These are phyloP conservation scores for Lymantria dispar DNA, from an alignment of 2,888 invertebrate genomes.

Conservation along the genomic window DNA sequence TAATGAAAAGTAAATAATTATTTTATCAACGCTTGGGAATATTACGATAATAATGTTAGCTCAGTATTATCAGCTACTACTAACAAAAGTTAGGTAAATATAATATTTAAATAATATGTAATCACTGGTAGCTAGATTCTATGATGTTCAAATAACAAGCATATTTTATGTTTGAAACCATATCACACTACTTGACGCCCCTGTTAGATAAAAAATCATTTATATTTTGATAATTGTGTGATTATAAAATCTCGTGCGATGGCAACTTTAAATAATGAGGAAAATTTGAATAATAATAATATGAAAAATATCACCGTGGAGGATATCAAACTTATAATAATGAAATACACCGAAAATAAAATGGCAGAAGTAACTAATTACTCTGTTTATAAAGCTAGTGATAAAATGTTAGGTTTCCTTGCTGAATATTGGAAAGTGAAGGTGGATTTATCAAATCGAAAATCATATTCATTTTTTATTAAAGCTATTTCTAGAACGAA, in stretches of 20 bases:
- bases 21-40: too few relatives aligned
- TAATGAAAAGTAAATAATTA: too few relatives aligned
- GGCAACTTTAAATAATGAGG: conserved; percentile 5
- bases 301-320: conserved; percentile 42
- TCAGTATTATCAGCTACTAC: background rate
- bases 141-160: background rate
- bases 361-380: conserved; percentile 41
- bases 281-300: background rate
- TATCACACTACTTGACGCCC: background rate
- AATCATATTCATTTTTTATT: conserved; percentile 54
- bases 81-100: background rate
- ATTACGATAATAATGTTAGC: background rate
- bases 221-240: background rate
- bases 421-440: conserved; percentile 69
- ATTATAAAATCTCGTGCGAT: conserved; percentile 2
- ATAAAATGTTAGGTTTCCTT: conserved; percentile 70
- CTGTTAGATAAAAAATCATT: background rate
- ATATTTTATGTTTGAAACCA: background rate
- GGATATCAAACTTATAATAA: conserved; percentile 49
- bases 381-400: conserved; percentile 52
- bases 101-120: background rate
- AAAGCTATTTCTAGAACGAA: conserved; percentile 63
- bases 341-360: conserved; percentile 34
- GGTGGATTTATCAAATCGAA: conserved; percentile 38
- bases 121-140: background rate